phyloP scores from a whole-genome alignment of 2,113 vertebrate species.

The Leptocoma aspasia region DNA sequence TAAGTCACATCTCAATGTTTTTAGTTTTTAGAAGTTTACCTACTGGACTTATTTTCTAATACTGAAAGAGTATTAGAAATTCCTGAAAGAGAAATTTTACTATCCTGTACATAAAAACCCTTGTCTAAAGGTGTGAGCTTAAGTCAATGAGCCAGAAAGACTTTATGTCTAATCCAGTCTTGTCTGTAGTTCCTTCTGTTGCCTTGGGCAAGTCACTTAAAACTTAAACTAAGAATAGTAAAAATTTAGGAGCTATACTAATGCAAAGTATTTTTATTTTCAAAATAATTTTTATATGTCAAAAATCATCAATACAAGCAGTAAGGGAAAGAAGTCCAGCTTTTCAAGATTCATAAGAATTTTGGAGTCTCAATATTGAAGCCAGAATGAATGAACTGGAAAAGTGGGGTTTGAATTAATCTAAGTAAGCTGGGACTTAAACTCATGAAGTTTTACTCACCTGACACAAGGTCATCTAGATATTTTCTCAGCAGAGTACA shows the following conservation, averaged over 20 bases:
- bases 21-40: neutral
- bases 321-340: neutral
- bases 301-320: neutral
- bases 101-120: neutral
- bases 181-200: conserved; percentile 1
- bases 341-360: neutral
- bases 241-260: neutral
- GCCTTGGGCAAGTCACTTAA: neutral
- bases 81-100: neutral
- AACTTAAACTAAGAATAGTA: neutral
- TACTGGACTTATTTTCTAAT: neutral
- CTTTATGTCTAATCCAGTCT: neutral
- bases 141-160: neutral
- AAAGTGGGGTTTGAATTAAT: neutral
- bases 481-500: neutral
- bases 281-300: neutral
- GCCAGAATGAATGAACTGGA: neutral
- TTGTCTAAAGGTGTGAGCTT: neutral
- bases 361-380: neutral
- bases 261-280: neutral
- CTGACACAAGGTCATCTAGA: neutral
- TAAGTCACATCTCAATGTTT: neutral
- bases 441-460: conserved; percentile 23
- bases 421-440: neutral
- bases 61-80: neutral